Evolutionary conservation across 2,888 invertebrate genomes (phyloP), one percentile per base, ranked within the genome.

Genomic region (Euplagia quadripunctaria): DNA sequence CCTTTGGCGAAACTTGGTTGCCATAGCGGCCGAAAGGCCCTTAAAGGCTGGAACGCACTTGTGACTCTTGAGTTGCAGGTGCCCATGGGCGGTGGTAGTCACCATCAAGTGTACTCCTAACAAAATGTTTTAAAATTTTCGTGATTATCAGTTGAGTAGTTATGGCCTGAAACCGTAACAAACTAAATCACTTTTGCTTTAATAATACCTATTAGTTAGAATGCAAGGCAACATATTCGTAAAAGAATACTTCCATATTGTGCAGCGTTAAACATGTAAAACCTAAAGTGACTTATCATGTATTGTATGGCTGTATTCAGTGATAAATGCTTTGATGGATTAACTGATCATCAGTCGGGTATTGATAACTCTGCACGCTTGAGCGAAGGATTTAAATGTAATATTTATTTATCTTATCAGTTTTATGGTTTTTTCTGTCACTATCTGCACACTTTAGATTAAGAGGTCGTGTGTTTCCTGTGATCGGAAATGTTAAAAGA

Each of bases 311-410:
- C 31, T 61, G 61, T 61, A 31, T 61, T 31, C 61, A 31, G 61
- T 61, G 61, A 61, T 61, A 61, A 61, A 61, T 61, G 61, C 31
- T 61, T 61, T 61, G 61, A 61, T 31, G 61, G 61, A 61, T 61
- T 61, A 61, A 61, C 31, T 14, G 61, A 61, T 61, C 61, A 61
- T 61, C 61, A 61, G 61, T 61, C 61, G 61, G 31, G 61, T 20
- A 61, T 61, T 31, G 61, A 61, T 61, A 61, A 14, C 61, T 61
- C 5, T 14, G 61, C 20, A 61, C 61, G 61, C 61, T 61, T 31
- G 61, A 61, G 61, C 61, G 61, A 61, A 61, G 20, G 61, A 31
- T 11, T 61, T 61, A 61, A 61, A 20, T 61, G 61, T 61, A 31
- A 61, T 61, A 61, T 61, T 31, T 61, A 20, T 61, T 61, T 61